Percentiles rank a stretch among this genome's conserved stretches.
Conservation (phyloP, 2,113 vertebrate species). For the Romanogobio albipinnatus region DNA sequence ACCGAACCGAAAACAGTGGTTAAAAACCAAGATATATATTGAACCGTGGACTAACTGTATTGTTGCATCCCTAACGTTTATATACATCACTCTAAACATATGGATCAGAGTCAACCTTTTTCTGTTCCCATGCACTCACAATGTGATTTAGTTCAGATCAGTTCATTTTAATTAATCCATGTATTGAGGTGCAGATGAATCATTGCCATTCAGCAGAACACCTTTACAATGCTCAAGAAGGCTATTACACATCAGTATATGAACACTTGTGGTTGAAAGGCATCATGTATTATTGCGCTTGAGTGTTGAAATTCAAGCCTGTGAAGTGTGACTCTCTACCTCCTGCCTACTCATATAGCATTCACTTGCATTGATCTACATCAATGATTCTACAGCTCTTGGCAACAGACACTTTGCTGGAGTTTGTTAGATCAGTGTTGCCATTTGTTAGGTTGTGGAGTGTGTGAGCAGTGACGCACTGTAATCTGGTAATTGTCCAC, state of each 20-base stretch:
- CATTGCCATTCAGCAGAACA: not conserved
- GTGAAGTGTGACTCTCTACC: not conserved
- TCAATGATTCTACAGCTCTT: too few species aligned
- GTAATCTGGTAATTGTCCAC: too few species aligned
- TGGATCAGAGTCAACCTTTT: not conserved
- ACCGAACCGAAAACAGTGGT: too few species aligned
- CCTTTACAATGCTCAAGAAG: conserved; percentile 1
- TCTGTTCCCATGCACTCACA: not conserved
- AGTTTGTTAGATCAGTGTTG: too few species aligned
- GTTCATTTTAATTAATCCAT: not conserved
- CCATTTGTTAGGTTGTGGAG: too few species aligned
- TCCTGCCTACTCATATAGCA: not conserved
- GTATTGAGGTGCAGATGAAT: not conserved
- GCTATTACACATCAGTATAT: not conserved
- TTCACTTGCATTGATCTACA: not conserved
- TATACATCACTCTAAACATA: not conserved
- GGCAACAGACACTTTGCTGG: too few species aligned
- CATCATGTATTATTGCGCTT: not conserved
- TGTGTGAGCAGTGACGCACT: too few species aligned
- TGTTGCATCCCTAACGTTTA: too few species aligned
- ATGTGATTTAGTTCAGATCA: not conserved
- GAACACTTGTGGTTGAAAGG: not conserved
- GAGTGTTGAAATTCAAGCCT: not conserved
- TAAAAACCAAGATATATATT: too few species aligned
- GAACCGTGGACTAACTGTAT: too few species aligned